Evolutionary conservation across 2,113 vertebrate genomes (phyloP).

Genomic region (Sphaerodactylus townsendi): DNA sequence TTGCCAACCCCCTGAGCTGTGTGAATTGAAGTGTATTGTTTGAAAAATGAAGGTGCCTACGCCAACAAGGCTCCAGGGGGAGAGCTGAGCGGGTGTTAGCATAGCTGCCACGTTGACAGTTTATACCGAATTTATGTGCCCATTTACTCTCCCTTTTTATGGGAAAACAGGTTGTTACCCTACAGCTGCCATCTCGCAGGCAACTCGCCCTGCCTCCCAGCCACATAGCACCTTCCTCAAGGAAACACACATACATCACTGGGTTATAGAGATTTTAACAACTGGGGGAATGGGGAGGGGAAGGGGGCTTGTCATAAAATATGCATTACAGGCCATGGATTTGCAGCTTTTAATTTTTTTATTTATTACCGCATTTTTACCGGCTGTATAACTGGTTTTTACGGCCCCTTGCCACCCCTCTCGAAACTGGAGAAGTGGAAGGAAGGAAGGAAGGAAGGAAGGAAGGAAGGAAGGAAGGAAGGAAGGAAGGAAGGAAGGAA

Average conservation of each 20-base stretch:
- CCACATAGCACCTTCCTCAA: constrained; percentile 76
- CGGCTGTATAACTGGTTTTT: constrained; percentile 64
- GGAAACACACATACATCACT: constrained; percentile 78
- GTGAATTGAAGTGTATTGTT: constrained; percentile 63
- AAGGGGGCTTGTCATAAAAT: constrained; percentile 69
- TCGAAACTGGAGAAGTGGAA: not conserved
- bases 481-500: not conserved
- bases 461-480: not conserved
- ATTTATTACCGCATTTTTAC: constrained; percentile 66
- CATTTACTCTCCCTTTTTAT: constrained; percentile 80
- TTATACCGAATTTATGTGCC: constrained; percentile 81
- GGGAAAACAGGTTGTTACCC: constrained; percentile 81
- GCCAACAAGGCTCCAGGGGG: constrained; percentile 72
- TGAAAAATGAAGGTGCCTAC: constrained; percentile 75
- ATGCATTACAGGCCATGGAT: constrained; percentile 65
- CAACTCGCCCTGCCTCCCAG: constrained; percentile 75
- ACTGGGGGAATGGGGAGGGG: constrained; percentile 56
- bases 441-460: not conserved
- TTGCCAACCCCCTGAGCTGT: constrained; percentile 24
- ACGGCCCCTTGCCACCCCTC: constrained; percentile 40
- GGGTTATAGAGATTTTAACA: constrained; percentile 79
- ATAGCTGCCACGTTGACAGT: constrained; percentile 80
- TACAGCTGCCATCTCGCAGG: constrained; percentile 79
- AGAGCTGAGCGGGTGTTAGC: constrained; percentile 75
- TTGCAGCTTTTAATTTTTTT: constrained; percentile 71